Evolutionary conservation across 2,888 invertebrate genomes (phyloP).

Genomic region (Rhagonycha fulva): DNA sequence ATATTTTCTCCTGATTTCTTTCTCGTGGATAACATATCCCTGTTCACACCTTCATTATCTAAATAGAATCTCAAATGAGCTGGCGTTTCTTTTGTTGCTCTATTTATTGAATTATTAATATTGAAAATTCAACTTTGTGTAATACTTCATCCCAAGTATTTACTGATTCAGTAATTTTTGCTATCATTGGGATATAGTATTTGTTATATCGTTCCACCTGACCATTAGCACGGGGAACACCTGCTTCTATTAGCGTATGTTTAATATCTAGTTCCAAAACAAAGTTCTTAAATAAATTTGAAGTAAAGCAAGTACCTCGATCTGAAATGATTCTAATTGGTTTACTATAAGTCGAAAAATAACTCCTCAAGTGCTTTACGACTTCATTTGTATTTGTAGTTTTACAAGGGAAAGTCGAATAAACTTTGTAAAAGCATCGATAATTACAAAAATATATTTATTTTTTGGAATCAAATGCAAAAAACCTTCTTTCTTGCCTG

Average conservation of each 20-base stretch:
- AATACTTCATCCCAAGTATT: conserved; percentile 34
- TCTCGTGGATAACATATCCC: conserved; percentile 5
- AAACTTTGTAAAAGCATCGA: conserved; percentile 9
- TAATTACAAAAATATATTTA: conserved; percentile 10
- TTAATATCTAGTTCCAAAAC: conserved; percentile 28
- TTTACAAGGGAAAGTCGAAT: background rate
- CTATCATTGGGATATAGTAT: conserved; percentile 34
- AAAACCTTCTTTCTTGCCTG: conserved; percentile 2
- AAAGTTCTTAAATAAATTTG: conserved; percentile 36
- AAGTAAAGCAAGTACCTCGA: conserved; percentile 40
- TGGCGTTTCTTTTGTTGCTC: conserved; percentile 39
- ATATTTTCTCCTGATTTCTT: conserved; percentile 23
- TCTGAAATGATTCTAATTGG: conserved; percentile 36
- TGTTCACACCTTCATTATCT: background rate
- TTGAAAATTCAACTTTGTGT: conserved; percentile 23
- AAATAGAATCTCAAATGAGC: conserved; percentile 12
- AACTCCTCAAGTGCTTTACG: conserved; percentile 1
- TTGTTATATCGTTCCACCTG: conserved; percentile 40
- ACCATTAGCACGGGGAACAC: conserved; percentile 41
- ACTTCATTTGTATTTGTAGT: background rate
- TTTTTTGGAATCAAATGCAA: conserved; percentile 5
- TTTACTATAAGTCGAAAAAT: conserved; percentile 27
- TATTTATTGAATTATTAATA: conserved; percentile 39
- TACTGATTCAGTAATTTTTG: conserved; percentile 30
- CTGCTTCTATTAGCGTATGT: conserved; percentile 38